Base-by-base conservation (phyloP, 2,888 invertebrate species). In the Beris morrisii region DNA sequence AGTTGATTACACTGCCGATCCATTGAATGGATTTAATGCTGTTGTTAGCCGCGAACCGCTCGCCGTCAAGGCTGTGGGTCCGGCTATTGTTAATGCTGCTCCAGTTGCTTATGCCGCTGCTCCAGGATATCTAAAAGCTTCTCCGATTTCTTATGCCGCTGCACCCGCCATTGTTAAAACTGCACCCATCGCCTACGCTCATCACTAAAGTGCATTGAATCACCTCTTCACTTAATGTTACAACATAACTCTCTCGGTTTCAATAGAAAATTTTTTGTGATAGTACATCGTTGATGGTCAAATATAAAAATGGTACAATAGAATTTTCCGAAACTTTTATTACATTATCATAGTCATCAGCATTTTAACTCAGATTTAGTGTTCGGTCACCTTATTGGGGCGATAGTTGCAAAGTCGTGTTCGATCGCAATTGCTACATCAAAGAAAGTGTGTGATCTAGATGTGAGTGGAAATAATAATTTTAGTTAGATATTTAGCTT, bases 21-120 rank as follows among this genome's bases (percentile, higher is more conserved):
- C 80, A 58, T 72, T 80, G 64, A 79, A 80, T 63, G 81, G 81
- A 46, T 81, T 81, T 71, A 81, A 81, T 65, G 81, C 81, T 56
- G 77, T 81, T 13, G 81, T 81, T 5, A 76, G 75, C 4, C 78
- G 79, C 22, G 46, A 65, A 28, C 64, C 61, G 12, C 52, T 68
- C 31, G 65, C n/a, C 2, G 54, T 7, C 13, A 48, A 15, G 4
- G 66, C 69, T 68, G 53, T 28, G 15, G 52, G 32, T 45, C 52
- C 45, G 12, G 32, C 59, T 67, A 61, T 71, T 64, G 64, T 44
- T 4, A 59, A 61, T 32, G 13, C 59, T 46, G 44, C 67, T 30
- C 52, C 65, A 30, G 4, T 54, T 43, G 56, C 54, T 11, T 55
- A 54, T 28, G 48, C 56, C 30, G 56, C 56, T 22, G 48, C 38